A percentile compares a stretch with the other conserved stretches of the same genome.
Evolutionary conservation across 2,113 vertebrate genomes (phyloP).

Genomic region (Furnarius figulus): DNA sequence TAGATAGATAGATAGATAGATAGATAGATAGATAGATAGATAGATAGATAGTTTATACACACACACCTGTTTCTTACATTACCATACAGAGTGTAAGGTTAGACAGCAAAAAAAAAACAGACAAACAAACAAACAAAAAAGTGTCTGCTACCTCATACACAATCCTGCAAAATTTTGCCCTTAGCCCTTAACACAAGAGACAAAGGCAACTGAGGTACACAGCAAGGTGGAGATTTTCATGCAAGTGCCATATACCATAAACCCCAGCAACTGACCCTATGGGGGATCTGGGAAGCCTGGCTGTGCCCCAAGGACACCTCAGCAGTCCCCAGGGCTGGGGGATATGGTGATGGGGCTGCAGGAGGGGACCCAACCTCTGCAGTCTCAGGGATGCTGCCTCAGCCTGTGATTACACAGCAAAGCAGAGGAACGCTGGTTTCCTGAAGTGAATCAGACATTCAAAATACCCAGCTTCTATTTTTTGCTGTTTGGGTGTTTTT

Average conservation of each 20-base stretch:
- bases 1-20: too few relatives aligned
- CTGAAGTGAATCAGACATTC: background rate
- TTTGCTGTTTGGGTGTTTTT: background rate
- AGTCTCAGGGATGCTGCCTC: accelerated
- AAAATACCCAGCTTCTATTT: background rate
- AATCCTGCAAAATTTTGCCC: background rate
- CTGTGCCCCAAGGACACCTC: accelerated
- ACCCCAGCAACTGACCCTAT: background rate
- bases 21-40: too few relatives aligned
- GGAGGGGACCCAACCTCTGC: background rate
- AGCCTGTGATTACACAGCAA: background rate
- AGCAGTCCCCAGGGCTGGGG: background rate
- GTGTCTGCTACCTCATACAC: background rate
- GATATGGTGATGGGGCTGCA: accelerated
- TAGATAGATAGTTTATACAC: too few relatives aligned
- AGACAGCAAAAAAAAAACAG: background rate
- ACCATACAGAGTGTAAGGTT: background rate
- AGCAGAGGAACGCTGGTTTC: background rate
- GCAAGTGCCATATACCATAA: background rate
- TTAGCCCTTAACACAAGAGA: background rate
- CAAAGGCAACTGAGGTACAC: background rate
- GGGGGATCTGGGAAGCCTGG: background rate
- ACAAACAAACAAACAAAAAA: too few relatives aligned
- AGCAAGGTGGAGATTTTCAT: background rate
- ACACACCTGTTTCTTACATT: background rate